Base-by-base conservation (phyloP, 2,113 vertebrate genomes). In the Isurus oxyrinchus region DNA sequence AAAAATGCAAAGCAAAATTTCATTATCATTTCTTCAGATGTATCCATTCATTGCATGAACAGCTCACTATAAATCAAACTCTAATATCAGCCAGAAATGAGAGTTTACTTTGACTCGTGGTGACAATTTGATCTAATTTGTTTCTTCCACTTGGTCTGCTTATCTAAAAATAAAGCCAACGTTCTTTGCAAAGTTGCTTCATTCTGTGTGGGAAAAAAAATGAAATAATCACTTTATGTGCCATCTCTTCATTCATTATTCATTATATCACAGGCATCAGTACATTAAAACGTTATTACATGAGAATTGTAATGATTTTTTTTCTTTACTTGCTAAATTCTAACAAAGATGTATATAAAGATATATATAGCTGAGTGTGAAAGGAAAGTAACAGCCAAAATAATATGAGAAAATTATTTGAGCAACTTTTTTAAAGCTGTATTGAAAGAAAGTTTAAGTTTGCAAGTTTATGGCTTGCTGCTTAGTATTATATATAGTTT, bases 161-260 rank as follows among this genome's bases (percentile, higher is more conserved):
- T 7, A 72, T 95, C 44, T 25, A 40, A 40, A 40, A 94, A 2
- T 23, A 40, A 44, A 5, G 79, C 57, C 63, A 53, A 55, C 19
- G 40, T 69, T 69, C 69, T 96, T 61, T n/a, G 55, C 19, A 23
- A 21, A 40, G 79, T 59, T 87, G 97, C 97, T 97, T 98, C 97
- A 98, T 53, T 98, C 98, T 98, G 97, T 87, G 35, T 87, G 79
- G 55, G 16, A 96, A 84, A 59, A 84, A 79, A 95, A 96, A 35
- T 97, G 14, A 0, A 55, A 19, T 40, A 91, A 96, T 61, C 94
- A n/a, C 2, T 63, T 53, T 72, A 53, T 31, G 27, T 95, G 67
- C 7, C 1, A 19, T 10, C 11, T 90, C 55, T 90, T 90, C 3
- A 7, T 27, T 14, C 6, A 35, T 91, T 31, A 91, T 16, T 23